Conservation (phyloP, 2,113 vertebrate species). For the Pelusios castaneus region DNA sequence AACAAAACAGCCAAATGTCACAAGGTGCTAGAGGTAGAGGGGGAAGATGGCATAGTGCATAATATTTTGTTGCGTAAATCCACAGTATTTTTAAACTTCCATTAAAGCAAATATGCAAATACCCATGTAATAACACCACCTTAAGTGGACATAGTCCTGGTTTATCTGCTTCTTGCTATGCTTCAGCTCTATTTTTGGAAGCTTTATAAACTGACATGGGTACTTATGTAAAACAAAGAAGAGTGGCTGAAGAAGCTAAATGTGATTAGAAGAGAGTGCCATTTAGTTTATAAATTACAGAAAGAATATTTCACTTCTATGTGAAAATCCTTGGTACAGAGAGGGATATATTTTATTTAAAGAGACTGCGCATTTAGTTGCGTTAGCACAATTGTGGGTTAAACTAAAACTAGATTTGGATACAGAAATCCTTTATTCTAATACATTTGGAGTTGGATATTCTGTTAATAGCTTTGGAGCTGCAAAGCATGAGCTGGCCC, state of each 20-base stretch:
- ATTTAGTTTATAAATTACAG: neutral
- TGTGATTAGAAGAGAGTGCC: neutral
- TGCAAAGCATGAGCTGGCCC: neutral
- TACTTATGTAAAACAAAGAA: constrained; percentile 41
- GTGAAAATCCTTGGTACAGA: constrained; percentile 10
- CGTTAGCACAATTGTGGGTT: neutral
- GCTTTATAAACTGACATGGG: constrained; percentile 21
- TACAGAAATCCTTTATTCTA: neutral
- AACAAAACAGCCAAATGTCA: neutral
- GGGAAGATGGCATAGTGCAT: neutral
- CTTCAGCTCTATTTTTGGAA: constrained; percentile 53
- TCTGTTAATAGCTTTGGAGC: neutral
- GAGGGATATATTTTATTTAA: neutral
- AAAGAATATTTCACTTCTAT: constrained; percentile 8
- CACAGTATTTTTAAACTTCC: neutral
- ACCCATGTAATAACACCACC: neutral
- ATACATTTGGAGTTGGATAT: neutral
- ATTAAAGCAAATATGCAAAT: neutral
- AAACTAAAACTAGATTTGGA: constrained; percentile 23
- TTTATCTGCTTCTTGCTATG: constrained; percentile 3
- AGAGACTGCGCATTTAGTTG: constrained; percentile 13
- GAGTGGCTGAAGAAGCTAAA: neutral
- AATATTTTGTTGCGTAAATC: neutral
- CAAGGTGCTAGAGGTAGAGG: neutral
- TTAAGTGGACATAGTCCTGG: neutral